Base-by-base conservation (phyloP, 2,888 invertebrate genomes). In the Agrypnus murinus region DNA sequence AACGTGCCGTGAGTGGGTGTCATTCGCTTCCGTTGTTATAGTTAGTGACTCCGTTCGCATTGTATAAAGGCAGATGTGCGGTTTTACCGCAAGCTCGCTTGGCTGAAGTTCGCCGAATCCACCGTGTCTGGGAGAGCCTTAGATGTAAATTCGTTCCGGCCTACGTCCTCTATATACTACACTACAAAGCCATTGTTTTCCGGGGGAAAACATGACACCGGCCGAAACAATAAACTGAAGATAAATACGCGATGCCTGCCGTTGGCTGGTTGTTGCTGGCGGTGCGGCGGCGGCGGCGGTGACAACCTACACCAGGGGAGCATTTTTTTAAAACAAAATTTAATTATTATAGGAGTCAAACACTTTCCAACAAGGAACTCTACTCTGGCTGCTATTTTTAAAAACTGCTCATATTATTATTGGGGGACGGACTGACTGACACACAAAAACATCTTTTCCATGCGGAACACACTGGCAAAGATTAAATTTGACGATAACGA, bases 71-170 rank as follows among this genome's bases (percentile, higher is more conserved):
- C 59, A 69, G 69, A 69, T 65, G 59, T 45, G 64, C 69, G 69
- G 65, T 65, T 69, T 65, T 57, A 69, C 67, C 63, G 63, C 63
- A 64, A 64, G 63, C 60, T 62, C 63, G 63, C 46, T 58, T 58
- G 62, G 36, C 55, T 57, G 55, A 64, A 46, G 46, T 69, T 57
- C 38, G 63, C 36, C 53, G 63, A 55, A 67, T 53, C 43, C 43
- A 60, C 43, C 60, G 38, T 32, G 63, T 63, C 58, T 57, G 32
- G 63, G n/a, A n/a, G n/a, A 40, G 58, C 63, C 63, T 63, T 69
- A 62, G 63, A 69, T 69, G 69, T 69, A 69, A 69, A 69, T 69
- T 69, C 48, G 69, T 69, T 69, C 64, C 58, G 63, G 65, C 65
- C 69, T 63, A 48, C 58, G 63, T 36, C 68, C 62, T n/a, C n/a